phyloP scores from a whole-genome alignment of 2,797 vertebrate genomes.

The Merluccius polli region DNA sequence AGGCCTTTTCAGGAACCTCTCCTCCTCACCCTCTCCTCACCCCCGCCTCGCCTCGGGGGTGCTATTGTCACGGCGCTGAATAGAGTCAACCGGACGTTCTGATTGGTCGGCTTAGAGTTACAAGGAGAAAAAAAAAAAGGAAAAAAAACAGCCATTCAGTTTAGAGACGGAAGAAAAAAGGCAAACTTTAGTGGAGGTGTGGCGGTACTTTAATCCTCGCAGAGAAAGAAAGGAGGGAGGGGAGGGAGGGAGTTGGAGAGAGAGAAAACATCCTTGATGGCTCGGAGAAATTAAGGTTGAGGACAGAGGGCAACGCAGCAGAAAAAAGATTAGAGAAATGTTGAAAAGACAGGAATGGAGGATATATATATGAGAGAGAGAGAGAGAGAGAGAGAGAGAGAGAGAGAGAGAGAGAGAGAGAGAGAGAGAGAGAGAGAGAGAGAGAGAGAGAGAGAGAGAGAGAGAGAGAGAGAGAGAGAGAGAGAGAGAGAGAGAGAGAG shows the following conservation, averaged over 20 bases:
- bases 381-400: no score
- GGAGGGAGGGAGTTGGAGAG: neutral
- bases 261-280: constrained; percentile 3
- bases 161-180: constrained; percentile 8
- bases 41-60: constrained; percentile 28
- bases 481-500: no score
- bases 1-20: constrained; percentile 34
- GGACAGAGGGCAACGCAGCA: neutral
- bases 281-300: neutral
- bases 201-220: neutral
- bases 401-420: no score
- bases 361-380: no score
- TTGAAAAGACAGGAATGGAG: neutral
- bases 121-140: neutral
- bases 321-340: neutral
- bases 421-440: no score
- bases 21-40: neutral
- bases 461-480: no score
- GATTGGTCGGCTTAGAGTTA: constrained; percentile 21
- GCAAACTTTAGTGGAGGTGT: constrained; percentile 22
- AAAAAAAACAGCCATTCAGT: constrained; percentile 13
- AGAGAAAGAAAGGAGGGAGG: neutral
- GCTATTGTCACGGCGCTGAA: constrained; percentile 44
- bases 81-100: constrained; percentile 35
- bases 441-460: no score